phyloP scores from a whole-genome alignment of 2,888 invertebrate species.

The Lasioglossum lativentre region DNA sequence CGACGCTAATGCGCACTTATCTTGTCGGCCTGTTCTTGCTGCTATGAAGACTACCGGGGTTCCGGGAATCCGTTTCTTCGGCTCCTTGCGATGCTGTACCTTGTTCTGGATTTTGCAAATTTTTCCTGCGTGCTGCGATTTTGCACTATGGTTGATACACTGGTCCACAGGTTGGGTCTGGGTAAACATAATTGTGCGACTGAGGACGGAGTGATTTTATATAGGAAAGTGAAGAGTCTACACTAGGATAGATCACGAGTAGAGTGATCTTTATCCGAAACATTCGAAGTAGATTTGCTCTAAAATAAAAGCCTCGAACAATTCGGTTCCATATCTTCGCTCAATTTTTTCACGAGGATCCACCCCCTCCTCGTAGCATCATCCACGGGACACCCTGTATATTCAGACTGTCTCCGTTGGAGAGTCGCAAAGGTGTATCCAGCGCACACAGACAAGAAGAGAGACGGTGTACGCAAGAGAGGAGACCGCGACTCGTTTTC shows the following conservation, averaged over 20 bases:
- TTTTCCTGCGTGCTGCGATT: not conserved
- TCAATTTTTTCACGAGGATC: not conserved
- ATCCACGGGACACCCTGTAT: not conserved
- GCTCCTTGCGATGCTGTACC: not conserved
- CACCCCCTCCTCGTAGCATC: not conserved
- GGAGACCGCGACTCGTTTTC: slow-evolving; percentile 57
- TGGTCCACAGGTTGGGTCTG: not conserved
- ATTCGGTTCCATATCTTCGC: not conserved
- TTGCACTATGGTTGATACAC: not conserved
- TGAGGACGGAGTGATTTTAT: too few species aligned
- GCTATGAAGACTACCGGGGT: not conserved
- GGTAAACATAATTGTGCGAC: too few species aligned
- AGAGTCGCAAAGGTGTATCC: slow-evolving; percentile 4
- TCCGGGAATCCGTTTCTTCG: not conserved
- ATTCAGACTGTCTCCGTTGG: slow-evolving; percentile 28
- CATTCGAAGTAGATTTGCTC: not conserved
- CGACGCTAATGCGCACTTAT: slow-evolving; percentile 1
- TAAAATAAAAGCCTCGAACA: not conserved
- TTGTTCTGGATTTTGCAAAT: not conserved
- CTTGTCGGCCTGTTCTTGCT: not conserved
- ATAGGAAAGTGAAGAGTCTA: too few species aligned
- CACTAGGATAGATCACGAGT: too few species aligned
- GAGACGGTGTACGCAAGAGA: slow-evolving; percentile 27
- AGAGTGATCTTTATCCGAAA: too few species aligned
- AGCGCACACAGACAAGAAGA: slow-evolving; percentile 7